Evolutionary conservation across 2,113 vertebrate genomes (phyloP).

Genomic region (Passerina amoena): DNA sequence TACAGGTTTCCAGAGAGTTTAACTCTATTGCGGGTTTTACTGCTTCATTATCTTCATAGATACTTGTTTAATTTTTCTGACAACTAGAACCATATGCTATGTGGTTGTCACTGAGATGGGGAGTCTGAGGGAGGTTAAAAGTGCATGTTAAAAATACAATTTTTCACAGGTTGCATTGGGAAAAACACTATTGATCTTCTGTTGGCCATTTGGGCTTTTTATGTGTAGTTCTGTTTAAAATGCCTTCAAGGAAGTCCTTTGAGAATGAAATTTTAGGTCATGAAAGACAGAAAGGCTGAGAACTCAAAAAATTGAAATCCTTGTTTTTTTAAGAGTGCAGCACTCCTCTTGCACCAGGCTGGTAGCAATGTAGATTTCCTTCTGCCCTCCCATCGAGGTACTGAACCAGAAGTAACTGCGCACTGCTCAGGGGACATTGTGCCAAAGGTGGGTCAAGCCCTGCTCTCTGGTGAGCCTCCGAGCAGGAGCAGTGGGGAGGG

Average conservation of each 20-base stretch:
- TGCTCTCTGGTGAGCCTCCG: fast-evolving
- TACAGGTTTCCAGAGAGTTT: slow-evolving; percentile 12
- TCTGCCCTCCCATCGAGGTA: fast-evolving
- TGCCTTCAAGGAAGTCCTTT: not conserved
- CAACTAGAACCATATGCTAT: not conserved
- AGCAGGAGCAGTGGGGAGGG: not conserved
- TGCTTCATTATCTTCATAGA: not conserved
- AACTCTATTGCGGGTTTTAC: not conserved
- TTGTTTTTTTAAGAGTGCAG: not conserved
- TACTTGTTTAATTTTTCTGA: slow-evolving; percentile 26
- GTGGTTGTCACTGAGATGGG: not conserved
- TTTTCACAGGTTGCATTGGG: not conserved
- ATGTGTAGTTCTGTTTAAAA: not conserved
- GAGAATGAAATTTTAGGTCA: not conserved
- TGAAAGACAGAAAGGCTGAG: not conserved
- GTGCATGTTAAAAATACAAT: not conserved
- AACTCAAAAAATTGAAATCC: not conserved
- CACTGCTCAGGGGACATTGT: fast-evolving
- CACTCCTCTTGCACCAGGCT: fast-evolving
- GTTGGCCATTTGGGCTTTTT: not conserved
- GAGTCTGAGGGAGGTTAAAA: slow-evolving; percentile 1
- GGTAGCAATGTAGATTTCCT: not conserved
- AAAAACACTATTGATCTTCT: slow-evolving; percentile 4
- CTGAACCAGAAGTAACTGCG: not conserved
- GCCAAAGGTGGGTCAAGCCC: not conserved